phyloP scores from a whole-genome alignment of 2,888 invertebrate genomes.

The Megaustenia siamemsis region DNA sequence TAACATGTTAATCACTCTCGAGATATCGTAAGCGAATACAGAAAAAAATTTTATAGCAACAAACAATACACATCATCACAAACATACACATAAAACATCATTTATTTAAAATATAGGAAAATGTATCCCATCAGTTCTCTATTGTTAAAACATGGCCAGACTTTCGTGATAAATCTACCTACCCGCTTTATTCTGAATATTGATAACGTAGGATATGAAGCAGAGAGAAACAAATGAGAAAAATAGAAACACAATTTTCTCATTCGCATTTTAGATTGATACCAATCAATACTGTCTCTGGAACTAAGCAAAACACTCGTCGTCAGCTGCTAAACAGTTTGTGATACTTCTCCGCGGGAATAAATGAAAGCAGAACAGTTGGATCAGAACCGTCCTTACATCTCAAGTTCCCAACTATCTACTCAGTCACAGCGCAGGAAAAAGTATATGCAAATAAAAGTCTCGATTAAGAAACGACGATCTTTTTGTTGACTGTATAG shows the following conservation, averaged over 20 bases:
- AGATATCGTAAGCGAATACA: neutral
- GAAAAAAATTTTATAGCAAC: too few relatives aligned
- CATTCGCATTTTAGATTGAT: slow-evolving; percentile 29
- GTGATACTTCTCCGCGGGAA: neutral
- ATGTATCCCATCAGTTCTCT: neutral
- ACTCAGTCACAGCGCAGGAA: too few relatives aligned
- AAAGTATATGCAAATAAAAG: too few relatives aligned
- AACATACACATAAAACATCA: neutral
- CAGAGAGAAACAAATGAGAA: neutral
- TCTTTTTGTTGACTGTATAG: too few relatives aligned
- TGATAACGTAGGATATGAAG: neutral
- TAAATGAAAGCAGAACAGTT: too few relatives aligned
- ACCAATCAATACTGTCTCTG: slow-evolving; percentile 26
- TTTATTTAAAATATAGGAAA: too few relatives aligned
- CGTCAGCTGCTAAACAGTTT: slow-evolving; percentile 16
- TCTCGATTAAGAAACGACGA: too few relatives aligned
- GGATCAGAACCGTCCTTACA: too few relatives aligned
- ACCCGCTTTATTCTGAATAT: too few relatives aligned
- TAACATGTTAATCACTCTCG: neutral
- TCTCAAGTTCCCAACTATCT: too few relatives aligned
- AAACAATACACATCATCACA: neutral
- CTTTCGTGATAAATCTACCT: too few relatives aligned
- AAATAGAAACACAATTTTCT: slow-evolving; percentile 22
- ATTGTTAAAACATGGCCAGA: neutral
- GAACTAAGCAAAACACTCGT: slow-evolving; percentile 10